Percentiles rank a stretch among this genome's conserved stretches.
Conservation (phyloP, 2,797 vertebrate species). For the Catharus ustulatus region DNA sequence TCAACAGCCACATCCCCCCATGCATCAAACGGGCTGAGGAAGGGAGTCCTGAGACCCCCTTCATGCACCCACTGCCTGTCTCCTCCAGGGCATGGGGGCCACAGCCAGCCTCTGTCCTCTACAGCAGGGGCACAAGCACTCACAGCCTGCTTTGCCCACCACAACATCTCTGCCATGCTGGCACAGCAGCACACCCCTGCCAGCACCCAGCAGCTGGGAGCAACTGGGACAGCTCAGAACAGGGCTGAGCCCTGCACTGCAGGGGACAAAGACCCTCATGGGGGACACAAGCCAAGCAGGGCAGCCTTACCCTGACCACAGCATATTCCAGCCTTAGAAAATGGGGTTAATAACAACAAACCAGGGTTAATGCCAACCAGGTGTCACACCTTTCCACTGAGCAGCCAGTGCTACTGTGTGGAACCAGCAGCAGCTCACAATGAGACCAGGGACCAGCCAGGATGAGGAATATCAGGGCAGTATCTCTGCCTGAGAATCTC, state of each 20-base stretch:
- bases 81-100: background rate
- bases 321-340: background rate
- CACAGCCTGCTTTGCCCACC: background rate
- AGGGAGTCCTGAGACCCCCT: background rate
- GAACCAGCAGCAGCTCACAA: background rate
- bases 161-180: background rate
- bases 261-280: background rate
- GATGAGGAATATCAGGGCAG: background rate
- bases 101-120: background rate
- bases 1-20: background rate
- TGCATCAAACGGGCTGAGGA: background rate
- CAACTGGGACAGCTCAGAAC: background rate
- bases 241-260: background rate
- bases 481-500: background rate
- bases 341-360: background rate
- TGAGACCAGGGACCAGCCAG: rapidly evolving
- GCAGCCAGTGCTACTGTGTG: background rate
- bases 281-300: background rate
- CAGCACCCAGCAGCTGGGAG: background rate
- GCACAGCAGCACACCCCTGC: background rate
- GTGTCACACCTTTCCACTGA: background rate
- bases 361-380: background rate
- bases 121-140: background rate
- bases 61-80: background rate
- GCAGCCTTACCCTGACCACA: rapidly evolving